Base-by-base conservation (phyloP, 2,113 vertebrate genomes). In the Indicator maculatus region DNA sequence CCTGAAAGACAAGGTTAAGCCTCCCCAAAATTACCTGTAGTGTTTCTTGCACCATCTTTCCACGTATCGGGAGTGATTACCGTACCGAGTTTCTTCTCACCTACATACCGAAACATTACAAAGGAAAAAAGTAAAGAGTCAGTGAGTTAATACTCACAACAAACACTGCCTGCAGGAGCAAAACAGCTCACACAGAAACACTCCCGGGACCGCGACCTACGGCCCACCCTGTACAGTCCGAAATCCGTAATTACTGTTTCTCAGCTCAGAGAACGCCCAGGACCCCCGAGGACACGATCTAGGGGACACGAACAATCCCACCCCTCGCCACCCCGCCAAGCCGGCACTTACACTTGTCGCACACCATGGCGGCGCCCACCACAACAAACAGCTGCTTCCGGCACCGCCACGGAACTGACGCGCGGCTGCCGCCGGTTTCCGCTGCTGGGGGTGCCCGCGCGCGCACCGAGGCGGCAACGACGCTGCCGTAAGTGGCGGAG, bases 11-110 rank as follows among this genome's bases (percentile, higher is more conserved):
- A 67, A 81, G 13, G 13, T 5, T 61, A 59, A 38, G 36, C 15
- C 4, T 31, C 44, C 20, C 33, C 2, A 1, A 9, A 2, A 8
- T 75, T 95, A 99, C 99, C 99, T 98, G 99, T 99, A 38, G 99
- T 99, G 90, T 99, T 99, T 63, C 99, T 98, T 27, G 99, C 99
- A 69, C 99, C 99, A 96, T 99, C 99, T 85, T 99, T 99, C 99
- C 99, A 99, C 3, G 99, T 99, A 86, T 99, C 99, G 3, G 99
- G 99, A 52, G 99, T 99, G 86, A 99, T 99, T 20, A 99, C 99
- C 5, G 98, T 99, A 5, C 99, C 99, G 27, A 99, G 98, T 90
- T 99, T 99, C 98, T 99, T 99, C 97, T 99, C 99, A 24, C 99
- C 99, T 99, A 70, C 33, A 36, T 4, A 27, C 66, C 63, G 17